A percentile compares a stretch with the other conserved stretches of the same genome.
phyloP scores from a whole-genome alignment of 2,888 invertebrate species.

The Pyrrhia umbra region DNA sequence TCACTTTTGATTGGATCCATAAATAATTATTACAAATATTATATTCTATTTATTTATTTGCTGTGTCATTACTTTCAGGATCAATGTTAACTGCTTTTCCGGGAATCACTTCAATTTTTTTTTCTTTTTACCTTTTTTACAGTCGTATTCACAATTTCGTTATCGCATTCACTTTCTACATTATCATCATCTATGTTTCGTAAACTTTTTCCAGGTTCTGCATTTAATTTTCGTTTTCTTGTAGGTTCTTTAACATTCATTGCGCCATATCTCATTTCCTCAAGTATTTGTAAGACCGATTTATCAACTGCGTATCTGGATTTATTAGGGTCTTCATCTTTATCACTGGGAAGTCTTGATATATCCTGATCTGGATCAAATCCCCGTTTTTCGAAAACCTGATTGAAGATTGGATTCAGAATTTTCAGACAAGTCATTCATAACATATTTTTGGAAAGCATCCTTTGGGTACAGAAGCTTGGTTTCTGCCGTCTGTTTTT shows the following conservation, averaged over 20 bases:
- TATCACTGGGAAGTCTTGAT: constrained; percentile 20
- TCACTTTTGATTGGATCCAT: too few species aligned
- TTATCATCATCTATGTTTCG: too few species aligned
- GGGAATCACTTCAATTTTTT: too few species aligned
- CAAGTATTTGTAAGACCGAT: constrained; percentile 15
- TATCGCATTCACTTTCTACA: too few species aligned
- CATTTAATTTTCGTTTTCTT: constrained; percentile 33
- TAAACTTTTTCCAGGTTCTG: constrained; percentile 10
- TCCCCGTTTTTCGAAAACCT: constrained; percentile 48
- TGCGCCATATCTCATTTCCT: constrained; percentile 33
- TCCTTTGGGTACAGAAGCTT: constrained; percentile 44
- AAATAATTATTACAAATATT: too few species aligned
- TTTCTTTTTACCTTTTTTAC: too few species aligned
- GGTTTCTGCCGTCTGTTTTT: constrained; percentile 45
- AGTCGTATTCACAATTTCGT: too few species aligned
- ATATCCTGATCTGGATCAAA: constrained; percentile 34
- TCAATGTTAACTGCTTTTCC: too few species aligned
- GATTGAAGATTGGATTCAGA: constrained; percentile 37
- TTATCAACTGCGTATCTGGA: constrained; percentile 27
- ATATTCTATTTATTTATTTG: too few species aligned
- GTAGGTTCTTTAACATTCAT: constrained; percentile 24
- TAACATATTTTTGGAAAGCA: constrained; percentile 51
- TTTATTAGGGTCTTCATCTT: constrained; percentile 15
- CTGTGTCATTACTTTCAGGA: too few species aligned
- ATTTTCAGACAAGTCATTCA: constrained; percentile 16